Evolutionary conservation across 2,888 invertebrate species (phyloP), one percentile per base, ranked within the genome.

Genomic region (Eilema caniola): DNA sequence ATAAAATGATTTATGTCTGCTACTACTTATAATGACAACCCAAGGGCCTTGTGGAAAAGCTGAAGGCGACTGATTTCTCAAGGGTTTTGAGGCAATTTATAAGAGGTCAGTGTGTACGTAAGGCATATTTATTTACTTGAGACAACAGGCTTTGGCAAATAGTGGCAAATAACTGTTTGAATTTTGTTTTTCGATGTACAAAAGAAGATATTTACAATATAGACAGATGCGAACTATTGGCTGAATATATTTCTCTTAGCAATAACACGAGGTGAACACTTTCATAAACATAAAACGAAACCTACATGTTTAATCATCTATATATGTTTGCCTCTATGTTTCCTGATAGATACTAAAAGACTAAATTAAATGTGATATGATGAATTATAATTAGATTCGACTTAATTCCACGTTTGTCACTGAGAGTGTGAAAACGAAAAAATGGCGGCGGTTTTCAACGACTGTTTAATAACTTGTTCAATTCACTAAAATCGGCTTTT

Each of bases 1-100:
- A 89, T 89, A 89, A 89, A 90, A 89, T 92, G 90, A 92, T 92
- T 92, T 91, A 92, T 89, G 84, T 82, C 80, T 78, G 76, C 75
- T 74, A 74, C 78, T 76, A 75, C 76, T 82, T 80, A 66, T 75
- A 81, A 81, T 77, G 72, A 68, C 72, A 70, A 60, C 78, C 68
- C 69, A 62, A 74, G 77, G 83, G 81, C 74, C 60, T 69, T n/a
- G 56, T 64, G 56, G 72, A 71, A 47, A 67, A 67, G 68, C 69
- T 64, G 37, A 47, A 63, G 31, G 28, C 62, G 63, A 60, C 61
- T 72, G 69, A 72, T 72, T 72, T 72, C 72, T 72, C 69, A 24
- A 33, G 69, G 69, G 69, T 60, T 37, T 62, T 25, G 72, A 72
- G 66, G 72, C 62, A 68, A 62, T 68, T 71, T 71, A 16, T 23